Conservation (phyloP, 2,113 vertebrate species). For the Gopherus evgoodei region DNA sequence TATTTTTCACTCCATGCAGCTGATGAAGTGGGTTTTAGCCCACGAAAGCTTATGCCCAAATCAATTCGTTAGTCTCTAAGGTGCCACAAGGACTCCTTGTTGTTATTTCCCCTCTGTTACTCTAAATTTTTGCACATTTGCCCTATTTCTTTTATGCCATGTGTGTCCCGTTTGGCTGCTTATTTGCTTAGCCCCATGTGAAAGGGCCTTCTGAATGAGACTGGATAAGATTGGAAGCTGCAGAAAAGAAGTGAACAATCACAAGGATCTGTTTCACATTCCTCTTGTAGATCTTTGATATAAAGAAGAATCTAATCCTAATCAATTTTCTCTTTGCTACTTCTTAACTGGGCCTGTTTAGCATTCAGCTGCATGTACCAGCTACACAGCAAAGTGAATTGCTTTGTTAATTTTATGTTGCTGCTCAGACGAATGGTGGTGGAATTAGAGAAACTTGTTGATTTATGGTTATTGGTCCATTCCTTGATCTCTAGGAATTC, state of each 20-base stretch:
- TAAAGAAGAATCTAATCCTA: background rate
- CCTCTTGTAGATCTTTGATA: background rate
- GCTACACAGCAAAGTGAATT: background rate
- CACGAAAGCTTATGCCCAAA: too few species aligned
- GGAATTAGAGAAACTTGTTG: background rate
- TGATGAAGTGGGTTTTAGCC: too few species aligned
- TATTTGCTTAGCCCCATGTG: background rate
- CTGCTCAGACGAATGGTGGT: background rate
- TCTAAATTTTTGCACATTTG: accelerated
- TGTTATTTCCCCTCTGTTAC: background rate
- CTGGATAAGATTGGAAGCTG: background rate
- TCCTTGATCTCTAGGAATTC: background rate
- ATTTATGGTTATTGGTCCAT: background rate
- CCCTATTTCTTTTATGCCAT: accelerated
- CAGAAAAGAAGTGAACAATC: background rate
- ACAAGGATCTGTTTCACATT: background rate
- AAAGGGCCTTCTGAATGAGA: background rate
- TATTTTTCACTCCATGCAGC: too few species aligned
- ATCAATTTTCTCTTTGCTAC: background rate
- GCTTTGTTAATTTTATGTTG: background rate
- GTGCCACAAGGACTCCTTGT: too few species aligned
- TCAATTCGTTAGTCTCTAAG: too few species aligned
- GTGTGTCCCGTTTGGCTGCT: background rate
- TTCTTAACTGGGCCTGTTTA: background rate
- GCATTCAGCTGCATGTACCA: accelerated